Conservation (phyloP, 2,797 vertebrate species). For the Crocidura indochinensis region DNA sequence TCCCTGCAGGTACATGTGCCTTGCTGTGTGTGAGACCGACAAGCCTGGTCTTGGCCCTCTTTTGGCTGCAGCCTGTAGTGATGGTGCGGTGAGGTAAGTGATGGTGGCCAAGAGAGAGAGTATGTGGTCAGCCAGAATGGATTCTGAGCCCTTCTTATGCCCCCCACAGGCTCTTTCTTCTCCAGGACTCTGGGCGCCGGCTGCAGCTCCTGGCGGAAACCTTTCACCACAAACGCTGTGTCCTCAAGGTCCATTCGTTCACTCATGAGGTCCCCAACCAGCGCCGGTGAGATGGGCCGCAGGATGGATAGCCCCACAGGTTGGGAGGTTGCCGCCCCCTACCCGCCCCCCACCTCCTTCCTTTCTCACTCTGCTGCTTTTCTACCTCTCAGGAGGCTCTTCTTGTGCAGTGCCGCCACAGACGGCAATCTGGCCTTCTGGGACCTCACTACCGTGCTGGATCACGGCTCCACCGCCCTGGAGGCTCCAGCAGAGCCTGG, state of each 20-base stretch:
- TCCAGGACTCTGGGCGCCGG: conserved; percentile 90
- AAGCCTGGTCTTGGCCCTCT: conserved; percentile 82
- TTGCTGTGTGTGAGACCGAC: conserved; percentile 89
- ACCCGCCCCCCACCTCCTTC: no score
- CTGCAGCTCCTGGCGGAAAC: conserved; percentile 94
- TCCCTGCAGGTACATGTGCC: conserved; percentile 94
- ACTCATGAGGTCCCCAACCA: conserved; percentile 83
- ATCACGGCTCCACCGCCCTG: rapidly evolving
- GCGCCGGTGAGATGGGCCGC: conserved; percentile 87
- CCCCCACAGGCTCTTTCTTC: conserved; percentile 92
- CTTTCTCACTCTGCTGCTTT: neutral
- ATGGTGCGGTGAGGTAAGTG: conserved; percentile 95
- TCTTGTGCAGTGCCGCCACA: conserved; percentile 96
- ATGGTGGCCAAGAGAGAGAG: rapidly evolving
- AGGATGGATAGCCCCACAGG: rapidly evolving
- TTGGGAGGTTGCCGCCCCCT: neutral
- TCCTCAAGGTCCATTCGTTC: conserved; percentile 94
- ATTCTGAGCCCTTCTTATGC: neutral
- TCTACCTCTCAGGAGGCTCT: conserved; percentile 88
- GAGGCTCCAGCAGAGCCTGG: conserved; percentile 38
- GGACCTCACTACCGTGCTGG: conserved; percentile 91
- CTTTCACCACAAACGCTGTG: conserved; percentile 96
- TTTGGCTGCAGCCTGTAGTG: conserved; percentile 95
- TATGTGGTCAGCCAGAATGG: neutral
- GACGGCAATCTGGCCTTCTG: conserved; percentile 95